phyloP scores from a whole-genome alignment of 2,113 vertebrate species.

The Lutjanus erythropterus region DNA sequence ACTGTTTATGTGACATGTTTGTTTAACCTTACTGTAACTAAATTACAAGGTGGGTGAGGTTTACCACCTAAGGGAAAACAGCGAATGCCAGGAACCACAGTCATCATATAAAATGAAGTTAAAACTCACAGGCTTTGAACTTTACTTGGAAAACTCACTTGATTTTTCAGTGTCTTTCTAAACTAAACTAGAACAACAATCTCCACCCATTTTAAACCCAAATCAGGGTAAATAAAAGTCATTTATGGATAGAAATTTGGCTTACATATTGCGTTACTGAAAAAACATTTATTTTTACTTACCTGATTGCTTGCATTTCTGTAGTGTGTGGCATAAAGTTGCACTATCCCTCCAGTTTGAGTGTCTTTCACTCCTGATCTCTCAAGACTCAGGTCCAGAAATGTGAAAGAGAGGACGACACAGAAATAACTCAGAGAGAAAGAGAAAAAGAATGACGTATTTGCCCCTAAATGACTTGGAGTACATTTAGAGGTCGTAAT shows the following conservation, averaged over 20 bases:
- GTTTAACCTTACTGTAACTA: slow-evolving; percentile 6
- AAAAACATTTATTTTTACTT: slow-evolving; percentile 21
- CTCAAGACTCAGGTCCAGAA: slow-evolving; percentile 5
- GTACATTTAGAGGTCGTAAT: neutral
- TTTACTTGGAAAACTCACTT: neutral
- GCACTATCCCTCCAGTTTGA: neutral
- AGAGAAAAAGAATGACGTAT: neutral
- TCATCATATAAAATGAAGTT: neutral
- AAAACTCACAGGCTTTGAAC: slow-evolving; percentile 3
- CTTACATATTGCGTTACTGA: neutral
- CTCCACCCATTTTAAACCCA: neutral
- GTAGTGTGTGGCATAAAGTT: neutral
- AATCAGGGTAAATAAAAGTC: neutral
- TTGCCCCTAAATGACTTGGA: neutral
- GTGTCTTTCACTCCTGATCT: neutral
- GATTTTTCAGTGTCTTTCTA: neutral
- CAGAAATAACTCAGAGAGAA: neutral
- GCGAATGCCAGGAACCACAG: slow-evolving; percentile 12
- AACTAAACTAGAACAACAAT: neutral
- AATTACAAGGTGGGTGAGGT: slow-evolving; percentile 30
- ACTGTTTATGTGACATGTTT: slow-evolving; percentile 23
- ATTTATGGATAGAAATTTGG: neutral
- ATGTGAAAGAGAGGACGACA: neutral
- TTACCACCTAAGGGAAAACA: slow-evolving; percentile 3
- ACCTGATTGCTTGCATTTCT: slow-evolving; percentile 77